Evolutionary conservation across 2,888 invertebrate genomes (phyloP), one percentile per base, ranked within the genome.

Genomic region (Tenthredo distinguenda): DNA sequence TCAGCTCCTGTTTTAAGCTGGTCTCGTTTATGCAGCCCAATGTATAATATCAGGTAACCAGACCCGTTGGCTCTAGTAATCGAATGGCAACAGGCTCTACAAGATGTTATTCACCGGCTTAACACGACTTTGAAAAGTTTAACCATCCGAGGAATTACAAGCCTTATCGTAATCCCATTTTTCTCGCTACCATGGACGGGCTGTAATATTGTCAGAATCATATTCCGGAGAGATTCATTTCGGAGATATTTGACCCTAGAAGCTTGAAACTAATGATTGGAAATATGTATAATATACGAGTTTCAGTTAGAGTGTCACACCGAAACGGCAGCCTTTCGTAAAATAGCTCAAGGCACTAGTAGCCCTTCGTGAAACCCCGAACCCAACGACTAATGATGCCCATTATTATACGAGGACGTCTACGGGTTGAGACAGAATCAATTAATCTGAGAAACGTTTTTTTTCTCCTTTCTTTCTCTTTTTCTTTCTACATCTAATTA

Each of bases 1-100:
- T 86, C 87, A 87, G 88, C 88, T 89, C 86, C 87, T 79, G 87
- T 87, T 87, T 86, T 84, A 65, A 85, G 85, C 82, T 84, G 31
- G 55, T 50, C 18, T 77, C 77, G 55, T 77, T 77, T 37, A 34
- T 74, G 72, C 6, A 55, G 55, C 15, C 37, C 10, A n/a, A 74
- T n/a, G 43, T 74, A 68, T 68, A 34, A 34, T 68, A 68, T 68
- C 21, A 26, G 10, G 26, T 62, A 12, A 26, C 62, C 55, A n/a
- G 18, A 55, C 55, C n/a, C 34, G 31, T 43, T 74, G 21, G 40
- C 21, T 74, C 74, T 50, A 43, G 77, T 50, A 50, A 55, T 47
- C 77, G 68, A 68, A 26, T 34, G 26, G 65, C 4, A 65, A 3
- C 10, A 65, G 4, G 15, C 15, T 43, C 15, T 43, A 55, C 77